Evolutionary conservation across 1,140 invertebrate genomes (phyloP).

Genomic region (Polypedilum vanderplanki): DNA sequence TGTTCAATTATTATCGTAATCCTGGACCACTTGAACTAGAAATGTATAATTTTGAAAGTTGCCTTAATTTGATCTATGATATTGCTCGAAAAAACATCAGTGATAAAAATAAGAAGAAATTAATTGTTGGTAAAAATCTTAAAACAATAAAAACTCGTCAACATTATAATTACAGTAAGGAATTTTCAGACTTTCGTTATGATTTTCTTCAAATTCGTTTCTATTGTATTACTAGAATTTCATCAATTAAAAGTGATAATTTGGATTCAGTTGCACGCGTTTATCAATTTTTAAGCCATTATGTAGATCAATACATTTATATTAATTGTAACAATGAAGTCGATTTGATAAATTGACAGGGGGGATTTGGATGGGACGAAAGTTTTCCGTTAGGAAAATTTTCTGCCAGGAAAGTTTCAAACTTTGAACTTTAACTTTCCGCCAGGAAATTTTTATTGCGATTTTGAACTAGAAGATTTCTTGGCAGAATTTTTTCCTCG

Average conservation of each 20-base stretch:
- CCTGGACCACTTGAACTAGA: background rate
- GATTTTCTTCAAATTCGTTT: background rate
- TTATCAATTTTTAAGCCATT: background rate
- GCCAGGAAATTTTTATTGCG: too few species aligned
- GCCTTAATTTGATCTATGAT: background rate
- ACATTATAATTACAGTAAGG: background rate
- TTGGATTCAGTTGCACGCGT: background rate
- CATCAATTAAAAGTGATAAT: background rate
- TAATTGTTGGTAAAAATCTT: background rate
- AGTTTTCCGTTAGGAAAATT: too few species aligned
- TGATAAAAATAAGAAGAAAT: background rate
- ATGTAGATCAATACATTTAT: background rate
- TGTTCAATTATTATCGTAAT: background rate
- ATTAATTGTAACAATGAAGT: background rate
- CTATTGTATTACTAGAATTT: background rate
- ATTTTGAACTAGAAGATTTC: too few species aligned
- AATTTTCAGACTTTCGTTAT: background rate
- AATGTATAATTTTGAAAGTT: background rate
- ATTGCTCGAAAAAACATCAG: background rate
- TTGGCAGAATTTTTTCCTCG: too few species aligned
- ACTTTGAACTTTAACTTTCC: too few species aligned
- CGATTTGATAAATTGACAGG: too few species aligned
- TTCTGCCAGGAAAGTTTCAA: too few species aligned
- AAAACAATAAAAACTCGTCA: background rate
- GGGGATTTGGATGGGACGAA: too few species aligned